Evolutionary conservation across 2,888 invertebrate genomes (phyloP).

Genomic region (Lepidocyrtinus sp.): DNA sequence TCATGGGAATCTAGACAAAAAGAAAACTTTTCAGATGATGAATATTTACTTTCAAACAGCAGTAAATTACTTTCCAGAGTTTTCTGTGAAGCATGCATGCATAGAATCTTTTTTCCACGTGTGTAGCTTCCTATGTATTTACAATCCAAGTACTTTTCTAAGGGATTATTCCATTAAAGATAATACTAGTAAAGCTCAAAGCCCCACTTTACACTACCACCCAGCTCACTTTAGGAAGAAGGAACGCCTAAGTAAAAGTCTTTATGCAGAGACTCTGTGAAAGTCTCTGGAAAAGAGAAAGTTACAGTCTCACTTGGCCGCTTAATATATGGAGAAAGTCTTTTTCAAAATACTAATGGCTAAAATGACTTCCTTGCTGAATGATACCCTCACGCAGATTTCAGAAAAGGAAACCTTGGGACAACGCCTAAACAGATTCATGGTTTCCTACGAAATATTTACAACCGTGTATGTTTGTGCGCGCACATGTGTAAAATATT

Average conservation of each 20-base stretch:
- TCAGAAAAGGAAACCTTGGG: background rate
- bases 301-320: too few relatives aligned
- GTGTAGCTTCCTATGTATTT: background rate
- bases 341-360: too few relatives aligned
- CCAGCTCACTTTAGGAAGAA: too few relatives aligned
- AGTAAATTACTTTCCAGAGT: constrained; percentile 59
- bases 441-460: constrained; percentile 4
- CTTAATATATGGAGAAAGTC: too few relatives aligned
- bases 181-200: too few relatives aligned
- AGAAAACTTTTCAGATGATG: constrained; percentile 50
- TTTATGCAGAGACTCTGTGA: too few relatives aligned
- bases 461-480: too few relatives aligned
- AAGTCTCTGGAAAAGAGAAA: too few relatives aligned
- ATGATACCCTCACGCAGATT: too few relatives aligned
- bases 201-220: too few relatives aligned
- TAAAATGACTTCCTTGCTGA: constrained; percentile 45
- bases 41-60: constrained; percentile 60
- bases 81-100: constrained; percentile 6
- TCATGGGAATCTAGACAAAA: background rate
- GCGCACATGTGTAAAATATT: constrained; percentile 25
- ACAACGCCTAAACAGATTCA: background rate
- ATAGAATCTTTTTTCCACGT: background rate
- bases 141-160: background rate
- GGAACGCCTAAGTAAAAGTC: too few relatives aligned
- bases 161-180: background rate